A percentile compares a stretch with the other conserved stretches of the same genome.
Evolutionary conservation across 2,113 vertebrate genomes (phyloP).

Genomic region (Micromys minutus): DNA sequence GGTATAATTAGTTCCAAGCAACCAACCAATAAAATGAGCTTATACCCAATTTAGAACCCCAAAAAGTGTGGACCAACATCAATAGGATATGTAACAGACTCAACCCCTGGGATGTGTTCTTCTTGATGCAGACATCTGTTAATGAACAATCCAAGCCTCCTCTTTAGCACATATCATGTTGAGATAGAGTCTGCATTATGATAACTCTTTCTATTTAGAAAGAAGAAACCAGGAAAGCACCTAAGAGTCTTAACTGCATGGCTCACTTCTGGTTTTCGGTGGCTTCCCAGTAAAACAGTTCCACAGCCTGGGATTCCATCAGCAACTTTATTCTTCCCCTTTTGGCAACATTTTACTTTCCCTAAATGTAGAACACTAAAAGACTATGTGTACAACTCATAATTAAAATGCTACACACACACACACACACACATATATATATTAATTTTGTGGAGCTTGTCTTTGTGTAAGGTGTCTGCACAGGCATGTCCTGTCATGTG

Average conservation of each 20-base stretch:
- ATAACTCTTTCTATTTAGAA: background rate
- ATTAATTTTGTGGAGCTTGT: background rate
- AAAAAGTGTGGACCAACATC: background rate
- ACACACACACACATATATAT: background rate
- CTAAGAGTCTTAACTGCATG: background rate
- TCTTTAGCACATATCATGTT: background rate
- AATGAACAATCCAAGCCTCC: background rate
- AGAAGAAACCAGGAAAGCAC: background rate
- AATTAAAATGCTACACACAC: background rate
- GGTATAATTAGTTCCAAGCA: background rate
- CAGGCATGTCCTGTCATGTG: too few relatives aligned
- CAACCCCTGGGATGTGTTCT: background rate
- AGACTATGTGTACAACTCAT: background rate
- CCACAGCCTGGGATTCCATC: background rate
- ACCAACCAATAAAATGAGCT: background rate
- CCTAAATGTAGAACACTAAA: too few relatives aligned
- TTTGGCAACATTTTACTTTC: too few relatives aligned
- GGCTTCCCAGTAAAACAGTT: background rate
- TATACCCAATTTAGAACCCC: background rate
- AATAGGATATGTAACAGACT: background rate
- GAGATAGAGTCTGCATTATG: background rate
- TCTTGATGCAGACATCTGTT: background rate
- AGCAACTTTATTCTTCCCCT: background rate
- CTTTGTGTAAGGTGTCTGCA: background rate
- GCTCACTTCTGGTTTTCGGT: background rate